Percentiles rank a stretch among this genome's conserved stretches.
Conservation (phyloP, 2,797 vertebrate genomes). For the Trematomus bernacchii region DNA sequence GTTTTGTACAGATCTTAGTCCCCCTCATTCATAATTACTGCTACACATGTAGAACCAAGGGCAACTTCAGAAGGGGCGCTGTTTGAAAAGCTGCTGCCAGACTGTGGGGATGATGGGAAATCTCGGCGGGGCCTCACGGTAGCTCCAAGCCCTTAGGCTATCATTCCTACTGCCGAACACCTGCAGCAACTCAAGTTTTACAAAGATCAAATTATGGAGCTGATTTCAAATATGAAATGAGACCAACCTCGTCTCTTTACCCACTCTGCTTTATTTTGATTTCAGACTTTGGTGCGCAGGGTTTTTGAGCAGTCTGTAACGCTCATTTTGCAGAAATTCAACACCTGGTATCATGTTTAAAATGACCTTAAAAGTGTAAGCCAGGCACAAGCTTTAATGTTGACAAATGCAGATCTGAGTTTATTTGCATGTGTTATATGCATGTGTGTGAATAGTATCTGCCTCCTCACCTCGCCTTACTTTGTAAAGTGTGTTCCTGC, state of each 20-base stretch:
- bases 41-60: slow-evolving; percentile 92
- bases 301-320: slow-evolving; percentile 29
- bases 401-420: slow-evolving; percentile 13
- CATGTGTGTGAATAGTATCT: not conserved
- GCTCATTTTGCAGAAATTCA: slow-evolving; percentile 43
- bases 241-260: slow-evolving; percentile 63
- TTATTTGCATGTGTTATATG: not conserved
- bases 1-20: slow-evolving; percentile 90
- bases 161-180: slow-evolving; percentile 84
- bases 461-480: not conserved
- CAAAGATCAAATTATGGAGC: slow-evolving; percentile 87
- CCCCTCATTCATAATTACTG: slow-evolving; percentile 91
- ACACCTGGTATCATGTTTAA: slow-evolving; percentile 16
- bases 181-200: slow-evolving; percentile 88
- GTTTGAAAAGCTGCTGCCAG: slow-evolving; percentile 84
- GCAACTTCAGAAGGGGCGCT: slow-evolving; percentile 89
- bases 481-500: slow-evolving; percentile 5
- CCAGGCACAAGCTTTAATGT: slow-evolving; percentile 6
- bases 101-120: slow-evolving; percentile 82
- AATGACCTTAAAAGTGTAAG: slow-evolving; percentile 47
- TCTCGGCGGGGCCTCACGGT: slow-evolving; percentile 83
- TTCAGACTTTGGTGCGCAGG: slow-evolving; percentile 29
- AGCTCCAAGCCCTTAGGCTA: slow-evolving; percentile 86
- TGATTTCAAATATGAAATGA: slow-evolving; percentile 86
- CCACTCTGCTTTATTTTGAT: slow-evolving; percentile 59